Evolutionary conservation across 2,797 vertebrate genomes (phyloP).

Genomic region (Artibeus lituratus): DNA sequence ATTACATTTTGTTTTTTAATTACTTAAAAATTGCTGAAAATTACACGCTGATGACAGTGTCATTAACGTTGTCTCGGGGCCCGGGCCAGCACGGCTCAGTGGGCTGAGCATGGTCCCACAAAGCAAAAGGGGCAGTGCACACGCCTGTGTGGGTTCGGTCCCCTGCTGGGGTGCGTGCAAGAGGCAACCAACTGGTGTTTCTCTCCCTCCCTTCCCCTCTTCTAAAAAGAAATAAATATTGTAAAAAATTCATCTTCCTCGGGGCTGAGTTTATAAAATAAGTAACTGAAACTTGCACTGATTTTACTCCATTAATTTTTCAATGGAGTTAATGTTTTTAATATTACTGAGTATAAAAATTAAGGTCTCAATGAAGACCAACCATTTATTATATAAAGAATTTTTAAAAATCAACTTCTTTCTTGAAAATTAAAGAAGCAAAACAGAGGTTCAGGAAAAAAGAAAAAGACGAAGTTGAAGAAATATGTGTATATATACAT

Average conservation of each 20-base stretch:
- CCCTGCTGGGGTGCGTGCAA: neutral
- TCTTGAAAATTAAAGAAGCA: neutral
- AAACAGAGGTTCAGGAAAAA: neutral
- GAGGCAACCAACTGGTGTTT: neutral
- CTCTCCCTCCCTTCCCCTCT: neutral
- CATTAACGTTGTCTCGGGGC: neutral
- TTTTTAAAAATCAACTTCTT: neutral
- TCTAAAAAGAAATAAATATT: neutral
- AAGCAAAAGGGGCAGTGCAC: no score
- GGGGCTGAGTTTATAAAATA: slow-evolving; percentile 29
- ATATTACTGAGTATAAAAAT: neutral
- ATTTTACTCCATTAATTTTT: neutral
- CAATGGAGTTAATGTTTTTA: neutral
- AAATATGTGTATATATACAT: slow-evolving; percentile 72
- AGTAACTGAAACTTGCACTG: neutral
- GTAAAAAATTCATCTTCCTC: neutral
- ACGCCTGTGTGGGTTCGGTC: no score
- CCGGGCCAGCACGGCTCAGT: no score
- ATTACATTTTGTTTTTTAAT: neutral
- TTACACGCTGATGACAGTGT: neutral
- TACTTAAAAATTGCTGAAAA: slow-evolving; percentile 18
- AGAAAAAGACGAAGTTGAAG: neutral
- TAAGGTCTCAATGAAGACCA: neutral
- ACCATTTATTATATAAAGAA: neutral
- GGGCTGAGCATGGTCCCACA: no score